phyloP scores from a whole-genome alignment of 2,797 vertebrate species.

The Poeciliopsis presidionis region DNA sequence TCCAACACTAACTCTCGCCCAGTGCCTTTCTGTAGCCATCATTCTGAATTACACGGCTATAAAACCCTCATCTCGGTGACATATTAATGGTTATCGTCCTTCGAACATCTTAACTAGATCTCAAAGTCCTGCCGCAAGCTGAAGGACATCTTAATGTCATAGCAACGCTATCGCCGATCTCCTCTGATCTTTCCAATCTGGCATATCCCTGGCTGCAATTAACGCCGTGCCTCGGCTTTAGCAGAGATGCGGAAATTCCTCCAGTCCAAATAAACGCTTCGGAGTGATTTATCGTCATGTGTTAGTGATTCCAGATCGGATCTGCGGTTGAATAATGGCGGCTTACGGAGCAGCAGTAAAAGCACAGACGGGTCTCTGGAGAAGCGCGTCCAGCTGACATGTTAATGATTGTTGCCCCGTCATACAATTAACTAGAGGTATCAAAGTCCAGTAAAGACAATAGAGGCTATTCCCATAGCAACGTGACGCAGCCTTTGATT shows the following conservation, averaged over 20 bases:
- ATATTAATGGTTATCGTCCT: conserved; percentile 66
- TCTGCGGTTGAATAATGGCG: conserved; percentile 15
- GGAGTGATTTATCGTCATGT: not conserved
- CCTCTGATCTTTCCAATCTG: conserved; percentile 9
- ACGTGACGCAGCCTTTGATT: conserved; percentile 22
- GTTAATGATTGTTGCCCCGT: conserved; percentile 70
- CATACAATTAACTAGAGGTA: conserved; percentile 35
- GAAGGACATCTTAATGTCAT: conserved; percentile 63
- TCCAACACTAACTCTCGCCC: not conserved
- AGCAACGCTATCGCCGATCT: conserved; percentile 36
- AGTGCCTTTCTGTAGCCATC: conserved; percentile 33
- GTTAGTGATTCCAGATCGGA: not conserved
- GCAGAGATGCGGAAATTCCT: not conserved
- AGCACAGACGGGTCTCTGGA: conserved; percentile 5
- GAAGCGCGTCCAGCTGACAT: conserved; percentile 4
- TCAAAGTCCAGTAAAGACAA: conserved; percentile 69
- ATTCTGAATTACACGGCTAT: conserved; percentile 44
- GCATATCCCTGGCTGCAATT: conserved; percentile 37
- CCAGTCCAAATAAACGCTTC: not conserved
- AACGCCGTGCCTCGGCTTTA: conserved; percentile 20
- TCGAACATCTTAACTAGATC: conserved; percentile 45
- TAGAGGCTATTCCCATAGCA: conserved; percentile 35
- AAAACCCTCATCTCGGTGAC: conserved; percentile 52
- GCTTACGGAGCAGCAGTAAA: conserved; percentile 15
- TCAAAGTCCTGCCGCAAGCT: conserved; percentile 65